These are phyloP conservation scores for Phymanthus crucifer DNA, from an alignment of 92 coral and sea anemone species.

Conservation along the genomic window DNA sequence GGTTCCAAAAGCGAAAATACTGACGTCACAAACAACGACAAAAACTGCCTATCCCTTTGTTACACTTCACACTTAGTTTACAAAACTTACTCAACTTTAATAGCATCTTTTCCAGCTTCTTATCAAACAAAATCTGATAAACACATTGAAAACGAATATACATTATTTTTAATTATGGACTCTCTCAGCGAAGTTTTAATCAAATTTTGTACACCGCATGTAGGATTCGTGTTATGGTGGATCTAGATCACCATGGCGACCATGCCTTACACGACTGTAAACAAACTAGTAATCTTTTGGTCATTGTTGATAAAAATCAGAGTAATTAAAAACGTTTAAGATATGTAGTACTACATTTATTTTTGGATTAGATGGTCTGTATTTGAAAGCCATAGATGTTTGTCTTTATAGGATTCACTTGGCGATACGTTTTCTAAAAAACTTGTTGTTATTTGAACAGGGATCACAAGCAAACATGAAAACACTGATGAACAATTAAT, in stretches of 20 bases:
- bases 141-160: neutral
- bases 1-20: neutral
- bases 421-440: neutral
- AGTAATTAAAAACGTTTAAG: conserved; percentile 11
- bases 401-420: neutral
- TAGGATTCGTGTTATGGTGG: neutral
- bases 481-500: neutral
- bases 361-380: neutral
- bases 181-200: neutral
- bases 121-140: neutral
- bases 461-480: too few relatives aligned
- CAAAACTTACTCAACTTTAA: neutral
- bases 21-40: neutral
- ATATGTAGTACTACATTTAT: neutral
- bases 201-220: neutral
- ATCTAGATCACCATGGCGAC: conserved; percentile 5
- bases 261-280: neutral
- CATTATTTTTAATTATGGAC: too few relatives aligned
- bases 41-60: neutral
- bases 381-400: neutral
- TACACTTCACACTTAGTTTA: neutral
- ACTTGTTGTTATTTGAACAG: neutral
- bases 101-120: neutral
- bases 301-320: neutral
- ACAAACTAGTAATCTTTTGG: conserved; percentile 14